A percentile compares a stretch with the other conserved stretches of the same genome.
phyloP scores from a whole-genome alignment of 2,797 vertebrate species.

The Myoxocephalus aenaeus region DNA sequence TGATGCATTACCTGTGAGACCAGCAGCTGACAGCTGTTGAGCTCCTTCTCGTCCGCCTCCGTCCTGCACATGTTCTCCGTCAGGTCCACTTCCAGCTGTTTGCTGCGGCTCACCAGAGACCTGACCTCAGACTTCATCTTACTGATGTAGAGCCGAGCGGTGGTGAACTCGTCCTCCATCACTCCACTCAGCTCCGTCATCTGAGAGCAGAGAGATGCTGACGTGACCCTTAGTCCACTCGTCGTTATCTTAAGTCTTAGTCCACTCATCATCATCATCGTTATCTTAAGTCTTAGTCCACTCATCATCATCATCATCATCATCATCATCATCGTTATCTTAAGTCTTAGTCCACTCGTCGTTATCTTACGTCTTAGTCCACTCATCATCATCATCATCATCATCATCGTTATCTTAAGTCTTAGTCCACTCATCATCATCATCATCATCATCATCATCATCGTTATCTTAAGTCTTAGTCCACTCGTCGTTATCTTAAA shows the following conservation, averaged over 20 bases:
- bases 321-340: no score
- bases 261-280: no score
- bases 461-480: no score
- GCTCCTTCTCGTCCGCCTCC: constrained; percentile 90
- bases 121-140: constrained; percentile 98
- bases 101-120: constrained; percentile 92
- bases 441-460: no score
- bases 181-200: constrained; percentile 90
- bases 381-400: no score
- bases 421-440: no score
- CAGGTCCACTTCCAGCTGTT: constrained; percentile 90
- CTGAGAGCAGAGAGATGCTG: constrained; percentile 67
- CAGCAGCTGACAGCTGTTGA: constrained; percentile 90
- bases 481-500: no score
- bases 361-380: no score
- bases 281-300: no score
- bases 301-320: no score
- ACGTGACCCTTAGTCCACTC: background rate
- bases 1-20: constrained; percentile 88
- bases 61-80: constrained; percentile 88
- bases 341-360: no score
- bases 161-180: constrained; percentile 97
- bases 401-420: no score
- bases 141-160: constrained; percentile 94
- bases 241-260: background rate